These are phyloP conservation scores for Eupeodes latifasciatus DNA, from an alignment of 2,888 invertebrate genomes.

Conservation along the genomic window DNA sequence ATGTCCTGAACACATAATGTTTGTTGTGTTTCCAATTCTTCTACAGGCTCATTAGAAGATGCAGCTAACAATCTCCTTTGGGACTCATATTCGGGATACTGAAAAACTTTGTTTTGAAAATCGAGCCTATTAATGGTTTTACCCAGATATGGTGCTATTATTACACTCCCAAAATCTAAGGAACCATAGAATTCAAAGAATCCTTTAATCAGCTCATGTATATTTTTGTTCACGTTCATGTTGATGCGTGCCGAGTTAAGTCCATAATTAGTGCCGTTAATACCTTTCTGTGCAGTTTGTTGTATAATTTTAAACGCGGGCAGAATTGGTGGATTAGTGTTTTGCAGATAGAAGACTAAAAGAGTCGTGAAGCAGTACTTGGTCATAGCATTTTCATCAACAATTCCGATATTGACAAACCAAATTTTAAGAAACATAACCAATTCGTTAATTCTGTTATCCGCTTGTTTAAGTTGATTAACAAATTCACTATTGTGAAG, in stretches of 20 bases:
- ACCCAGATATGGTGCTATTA: constrained; percentile 88
- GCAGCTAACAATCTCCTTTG: constrained; percentile 70
- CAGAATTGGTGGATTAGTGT: too few relatives aligned
- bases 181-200: constrained; percentile 89
- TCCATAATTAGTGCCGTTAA: constrained; percentile 76
- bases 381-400: too few relatives aligned
- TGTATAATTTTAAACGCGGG: constrained; percentile 79
- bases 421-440: too few relatives aligned
- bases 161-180: constrained; percentile 86
- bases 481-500: too few relatives aligned
- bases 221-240: constrained; percentile 78
- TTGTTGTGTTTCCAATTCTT: constrained; percentile 72
- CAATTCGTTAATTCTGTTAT: too few relatives aligned
- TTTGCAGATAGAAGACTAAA: too few relatives aligned
- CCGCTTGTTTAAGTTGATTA: too few relatives aligned
- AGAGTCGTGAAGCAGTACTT: too few relatives aligned
- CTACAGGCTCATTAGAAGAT: constrained; percentile 3
- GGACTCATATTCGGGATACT: constrained; percentile 78
- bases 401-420: too few relatives aligned
- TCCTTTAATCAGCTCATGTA: constrained; percentile 86
- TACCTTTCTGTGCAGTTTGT: constrained; percentile 13
- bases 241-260: constrained; percentile 78
- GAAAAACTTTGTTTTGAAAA: constrained; percentile 79
- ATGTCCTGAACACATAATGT: constrained; percentile 82
- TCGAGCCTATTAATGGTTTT: constrained; percentile 83